Percentiles rank a stretch among this genome's conserved stretches.
Conservation (phyloP, 2,113 vertebrate species). For the Mus spicilegus region DNA sequence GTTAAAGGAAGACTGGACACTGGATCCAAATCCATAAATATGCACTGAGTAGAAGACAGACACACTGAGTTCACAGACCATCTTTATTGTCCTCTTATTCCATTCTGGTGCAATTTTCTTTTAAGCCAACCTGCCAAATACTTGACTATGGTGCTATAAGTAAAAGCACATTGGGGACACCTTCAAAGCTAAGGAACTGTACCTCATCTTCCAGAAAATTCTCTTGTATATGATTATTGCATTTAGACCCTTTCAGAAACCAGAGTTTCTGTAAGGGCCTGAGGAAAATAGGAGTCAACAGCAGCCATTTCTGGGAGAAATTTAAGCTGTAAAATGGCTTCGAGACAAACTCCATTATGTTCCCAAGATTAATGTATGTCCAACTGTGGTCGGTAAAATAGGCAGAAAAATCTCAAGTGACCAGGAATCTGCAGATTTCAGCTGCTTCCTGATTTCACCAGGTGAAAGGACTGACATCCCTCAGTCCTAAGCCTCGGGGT, state of each 20-base stretch:
- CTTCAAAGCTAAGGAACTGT: conserved; percentile 29
- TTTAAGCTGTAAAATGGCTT: conserved; percentile 35
- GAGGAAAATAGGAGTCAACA: neutral
- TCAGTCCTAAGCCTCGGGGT: neutral
- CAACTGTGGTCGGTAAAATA: conserved; percentile 39
- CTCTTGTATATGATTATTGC: neutral
- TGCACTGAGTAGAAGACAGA: neutral
- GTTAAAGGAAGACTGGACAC: neutral
- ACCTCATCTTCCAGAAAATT: conserved; percentile 19
- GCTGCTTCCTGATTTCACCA: neutral
- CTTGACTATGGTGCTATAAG: conserved; percentile 6
- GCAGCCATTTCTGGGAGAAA: neutral
- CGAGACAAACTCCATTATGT: neutral
- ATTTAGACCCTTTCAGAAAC: conserved; percentile 5
- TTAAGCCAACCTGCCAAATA: conserved; percentile 43
- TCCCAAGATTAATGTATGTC: conserved; percentile 52
- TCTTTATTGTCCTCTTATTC: neutral
- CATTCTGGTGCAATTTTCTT: conserved; percentile 36
- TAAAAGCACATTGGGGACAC: conserved; percentile 28
- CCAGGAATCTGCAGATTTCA: neutral
- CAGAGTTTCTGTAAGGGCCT: neutral
- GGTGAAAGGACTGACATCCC: neutral
- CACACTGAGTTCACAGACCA: neutral
- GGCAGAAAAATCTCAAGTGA: conserved; percentile 55
- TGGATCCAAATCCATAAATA: neutral